Evolutionary conservation across 2,113 vertebrate species (phyloP), one percentile per base, ranked within the genome.

Genomic region (Psettodes erumei): DNA sequence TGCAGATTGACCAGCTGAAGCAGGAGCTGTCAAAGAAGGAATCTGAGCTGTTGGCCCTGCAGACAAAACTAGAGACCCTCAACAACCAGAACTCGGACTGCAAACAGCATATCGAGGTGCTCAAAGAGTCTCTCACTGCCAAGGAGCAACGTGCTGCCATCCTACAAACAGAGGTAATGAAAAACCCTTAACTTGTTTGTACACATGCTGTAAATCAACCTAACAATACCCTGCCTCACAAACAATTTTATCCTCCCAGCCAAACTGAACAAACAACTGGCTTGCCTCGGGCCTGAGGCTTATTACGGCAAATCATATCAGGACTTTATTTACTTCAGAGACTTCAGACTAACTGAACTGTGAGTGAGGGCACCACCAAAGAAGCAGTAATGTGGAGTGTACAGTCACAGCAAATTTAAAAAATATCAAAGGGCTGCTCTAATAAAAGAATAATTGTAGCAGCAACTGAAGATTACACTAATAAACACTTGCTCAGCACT

Each of bases 31-130:
- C 98, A 55, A 99, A 99, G 92, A 99, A 99, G 90, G 98, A 99
- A 86, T 97, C 98, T 0, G 98, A 99, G 95, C 96, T 99, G 90
- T 94, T 99, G 91, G 98, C 97, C 93, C 96, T 99, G 94, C 98
- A 99, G 95, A 99, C 98, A 51, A 99, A 99, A 91, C 96, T 99
- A 82, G 98, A 99, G 94, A 99, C 98, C 59, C 95, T 99, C 89
- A 98, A 96, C 94, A 99, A 99, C 94, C 98, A 99, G 92, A 99
- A 99, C 93, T 99, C 98, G 19, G 98, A 99, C 95, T 99, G 98
- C 93, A 99, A 99, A 92, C 98, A 99, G 95, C 98, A 99, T 93
- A 99, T 99, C 42, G 98, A 99, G 95, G 98, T 99, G 93, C 97
- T 99, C 89, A 99, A 99, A 95, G 98, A 99, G 94, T 99, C 98